Evolutionary conservation across 1,140 invertebrate species (phyloP).

Genomic region (Temnothorax nylanderi): DNA sequence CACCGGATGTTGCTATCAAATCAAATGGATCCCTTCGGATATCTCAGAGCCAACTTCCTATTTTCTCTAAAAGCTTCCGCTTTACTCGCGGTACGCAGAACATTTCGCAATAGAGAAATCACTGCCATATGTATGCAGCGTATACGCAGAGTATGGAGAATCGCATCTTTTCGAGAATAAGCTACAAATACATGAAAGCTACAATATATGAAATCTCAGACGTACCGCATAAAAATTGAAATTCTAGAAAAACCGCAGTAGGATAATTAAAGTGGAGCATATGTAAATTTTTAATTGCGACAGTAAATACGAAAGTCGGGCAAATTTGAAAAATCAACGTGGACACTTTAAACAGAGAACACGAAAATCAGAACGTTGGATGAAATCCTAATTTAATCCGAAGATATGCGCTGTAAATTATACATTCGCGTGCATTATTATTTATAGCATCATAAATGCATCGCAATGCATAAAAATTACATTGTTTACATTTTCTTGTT

Average conservation of each 20-base stretch:
- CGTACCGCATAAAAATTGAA: neutral
- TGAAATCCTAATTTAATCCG: conserved; percentile 35
- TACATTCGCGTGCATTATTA: conserved; percentile 27
- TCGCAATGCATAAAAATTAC: conserved; percentile 2
- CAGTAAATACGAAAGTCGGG: conserved; percentile 18
- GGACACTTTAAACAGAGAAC: conserved; percentile 16
- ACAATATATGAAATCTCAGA: conserved; percentile 11
- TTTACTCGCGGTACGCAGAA: conserved; percentile 59
- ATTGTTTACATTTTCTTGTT: neutral
- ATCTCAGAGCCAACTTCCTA: conserved; percentile 58
- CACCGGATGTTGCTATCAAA: conserved; percentile 58
- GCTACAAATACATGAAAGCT: neutral
- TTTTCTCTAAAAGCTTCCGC: conserved; percentile 42
- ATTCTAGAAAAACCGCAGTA: neutral
- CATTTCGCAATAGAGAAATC: conserved; percentile 57
- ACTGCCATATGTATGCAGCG: conserved; percentile 22
- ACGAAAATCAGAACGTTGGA: neutral
- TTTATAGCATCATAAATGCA: conserved; percentile 38
- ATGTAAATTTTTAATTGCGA: conserved; percentile 41
- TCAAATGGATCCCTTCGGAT: conserved; percentile 55
- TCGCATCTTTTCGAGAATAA: conserved; percentile 6
- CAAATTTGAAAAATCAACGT: conserved; percentile 39
- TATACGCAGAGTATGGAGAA: conserved; percentile 28
- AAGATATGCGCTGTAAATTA: conserved; percentile 33
- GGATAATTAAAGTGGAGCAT: neutral